Percentiles rank a stretch among this genome's conserved stretches.
Evolutionary conservation across 2,888 invertebrate species (phyloP).

Genomic region (Teinopalpus imperialis): DNA sequence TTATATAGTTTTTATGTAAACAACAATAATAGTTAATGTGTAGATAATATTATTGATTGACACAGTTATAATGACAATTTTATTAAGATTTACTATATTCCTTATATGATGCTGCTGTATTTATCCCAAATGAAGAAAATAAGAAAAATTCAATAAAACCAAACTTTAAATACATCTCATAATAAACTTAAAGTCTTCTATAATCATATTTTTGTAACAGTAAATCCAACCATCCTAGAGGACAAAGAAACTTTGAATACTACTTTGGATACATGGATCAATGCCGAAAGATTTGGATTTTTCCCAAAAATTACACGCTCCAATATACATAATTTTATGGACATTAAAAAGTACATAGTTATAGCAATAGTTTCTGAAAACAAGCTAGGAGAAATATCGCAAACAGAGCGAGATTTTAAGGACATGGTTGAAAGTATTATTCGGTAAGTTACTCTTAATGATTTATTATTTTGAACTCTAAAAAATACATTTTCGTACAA

Average conservation of each 20-base stretch:
- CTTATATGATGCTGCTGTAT: no score
- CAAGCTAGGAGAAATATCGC: constrained; percentile 89
- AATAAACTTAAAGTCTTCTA: background rate
- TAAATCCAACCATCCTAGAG: constrained; percentile 44
- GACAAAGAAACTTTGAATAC: constrained; percentile 78
- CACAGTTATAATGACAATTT: no score
- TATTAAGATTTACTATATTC: constrained; percentile 1
- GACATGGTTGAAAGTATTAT: constrained; percentile 93
- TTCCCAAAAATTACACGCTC: constrained; percentile 94
- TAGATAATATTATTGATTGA: no score
- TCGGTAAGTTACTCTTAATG: constrained; percentile 71
- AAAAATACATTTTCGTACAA: no score
- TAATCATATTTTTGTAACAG: constrained; percentile 38
- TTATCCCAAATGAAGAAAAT: no score
- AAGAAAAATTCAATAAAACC: no score
- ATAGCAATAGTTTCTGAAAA: constrained; percentile 94
- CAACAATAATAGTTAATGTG: no score
- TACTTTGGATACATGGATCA: constrained; percentile 93
- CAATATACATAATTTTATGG: constrained; percentile 91
- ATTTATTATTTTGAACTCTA: no score
- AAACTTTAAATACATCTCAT: no score
- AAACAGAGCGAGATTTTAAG: constrained; percentile 90
- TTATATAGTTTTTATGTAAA: no score
- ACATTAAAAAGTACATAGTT: constrained; percentile 93
- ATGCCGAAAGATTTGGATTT: constrained; percentile 92